These are phyloP conservation scores for Parascotia fuliginaria DNA, from an alignment of 2,888 invertebrate genomes.

Conservation along the genomic window DNA sequence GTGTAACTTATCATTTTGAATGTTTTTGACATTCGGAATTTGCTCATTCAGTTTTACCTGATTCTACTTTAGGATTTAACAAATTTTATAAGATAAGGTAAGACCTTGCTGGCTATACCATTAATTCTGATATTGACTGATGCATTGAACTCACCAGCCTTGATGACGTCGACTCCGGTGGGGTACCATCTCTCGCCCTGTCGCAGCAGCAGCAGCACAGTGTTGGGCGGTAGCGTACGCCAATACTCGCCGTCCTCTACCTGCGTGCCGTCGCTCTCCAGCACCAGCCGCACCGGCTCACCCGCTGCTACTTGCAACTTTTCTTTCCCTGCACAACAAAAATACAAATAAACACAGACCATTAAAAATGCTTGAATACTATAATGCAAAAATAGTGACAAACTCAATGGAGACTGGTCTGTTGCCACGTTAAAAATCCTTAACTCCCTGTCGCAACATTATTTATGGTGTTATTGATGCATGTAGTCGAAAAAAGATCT, in stretches of 20 bases:
- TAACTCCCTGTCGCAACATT: too few relatives aligned
- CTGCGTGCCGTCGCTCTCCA: conserved; percentile 98
- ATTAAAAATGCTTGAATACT: not conserved
- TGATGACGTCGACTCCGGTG: conserved; percentile 96
- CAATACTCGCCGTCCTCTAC: conserved; percentile 98
- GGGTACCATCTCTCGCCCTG: conserved; percentile 97
- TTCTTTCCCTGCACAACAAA: conserved; percentile 89
- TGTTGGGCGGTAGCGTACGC: conserved; percentile 96
- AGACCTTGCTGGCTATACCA: too few relatives aligned
- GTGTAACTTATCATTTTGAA: too few relatives aligned
- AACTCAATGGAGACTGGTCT: too few relatives aligned
- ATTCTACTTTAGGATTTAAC: too few relatives aligned
- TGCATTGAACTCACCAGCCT: conserved; percentile 89
- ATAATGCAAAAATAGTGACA: too few relatives aligned
- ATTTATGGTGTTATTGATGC: too few relatives aligned
- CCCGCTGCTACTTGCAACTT: conserved; percentile 94
- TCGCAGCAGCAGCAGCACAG: conserved; percentile 94
- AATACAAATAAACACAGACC: not conserved
- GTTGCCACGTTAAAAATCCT: too few relatives aligned
- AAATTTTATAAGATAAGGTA: too few relatives aligned
- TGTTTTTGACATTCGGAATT: too few relatives aligned
- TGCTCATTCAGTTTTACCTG: too few relatives aligned
- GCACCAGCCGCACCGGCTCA: conserved; percentile 95
- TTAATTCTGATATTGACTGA: not conserved
- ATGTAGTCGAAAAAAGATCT: too few relatives aligned